A percentile compares a stretch with the other conserved stretches of the same genome.
phyloP scores from a whole-genome alignment of 2,888 invertebrate genomes.

The Phorcus lineatus region DNA sequence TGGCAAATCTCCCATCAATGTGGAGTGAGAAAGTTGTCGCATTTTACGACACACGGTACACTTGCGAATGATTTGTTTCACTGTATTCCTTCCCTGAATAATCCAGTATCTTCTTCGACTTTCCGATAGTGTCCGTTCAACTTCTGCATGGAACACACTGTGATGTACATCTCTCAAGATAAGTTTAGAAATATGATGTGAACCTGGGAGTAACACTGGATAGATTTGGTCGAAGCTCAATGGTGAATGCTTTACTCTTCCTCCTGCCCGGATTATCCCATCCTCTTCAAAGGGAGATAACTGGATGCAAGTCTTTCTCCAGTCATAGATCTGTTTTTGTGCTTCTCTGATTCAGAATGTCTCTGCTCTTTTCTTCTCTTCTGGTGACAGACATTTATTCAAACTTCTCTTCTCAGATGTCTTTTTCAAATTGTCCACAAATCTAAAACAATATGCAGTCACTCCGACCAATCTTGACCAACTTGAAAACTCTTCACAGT shows the following conservation, averaged over 20 bases:
- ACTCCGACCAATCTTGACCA: conserved; percentile 16
- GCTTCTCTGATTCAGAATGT: background rate
- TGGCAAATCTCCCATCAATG: conserved; percentile 28
- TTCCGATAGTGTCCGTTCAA: conserved; percentile 23
- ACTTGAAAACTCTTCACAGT: conserved; percentile 5
- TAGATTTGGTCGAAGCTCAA: background rate
- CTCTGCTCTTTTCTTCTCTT: too few relatives aligned
- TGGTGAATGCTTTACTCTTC: conserved; percentile 13
- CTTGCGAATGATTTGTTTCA: background rate
- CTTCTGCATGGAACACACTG: background rate
- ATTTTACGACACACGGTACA: conserved; percentile 24
- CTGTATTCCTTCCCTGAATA: conserved; percentile 16
- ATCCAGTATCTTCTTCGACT: conserved; percentile 17
- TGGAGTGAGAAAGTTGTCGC: background rate
- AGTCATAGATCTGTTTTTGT: background rate
- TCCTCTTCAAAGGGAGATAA: conserved; percentile 9
- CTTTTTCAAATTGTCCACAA: background rate
- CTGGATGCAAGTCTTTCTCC: background rate
- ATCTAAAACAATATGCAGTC: conserved; percentile 23
- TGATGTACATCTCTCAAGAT: conserved; percentile 15
- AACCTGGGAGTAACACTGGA: conserved; percentile 5
- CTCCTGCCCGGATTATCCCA: conserved; percentile 15
- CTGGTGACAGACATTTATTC: background rate
- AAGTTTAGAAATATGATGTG: background rate
- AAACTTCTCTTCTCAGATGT: background rate